These are phyloP conservation scores for Meandrusa payeni DNA, from an alignment of 2,888 invertebrate genomes.

Conservation along the genomic window DNA sequence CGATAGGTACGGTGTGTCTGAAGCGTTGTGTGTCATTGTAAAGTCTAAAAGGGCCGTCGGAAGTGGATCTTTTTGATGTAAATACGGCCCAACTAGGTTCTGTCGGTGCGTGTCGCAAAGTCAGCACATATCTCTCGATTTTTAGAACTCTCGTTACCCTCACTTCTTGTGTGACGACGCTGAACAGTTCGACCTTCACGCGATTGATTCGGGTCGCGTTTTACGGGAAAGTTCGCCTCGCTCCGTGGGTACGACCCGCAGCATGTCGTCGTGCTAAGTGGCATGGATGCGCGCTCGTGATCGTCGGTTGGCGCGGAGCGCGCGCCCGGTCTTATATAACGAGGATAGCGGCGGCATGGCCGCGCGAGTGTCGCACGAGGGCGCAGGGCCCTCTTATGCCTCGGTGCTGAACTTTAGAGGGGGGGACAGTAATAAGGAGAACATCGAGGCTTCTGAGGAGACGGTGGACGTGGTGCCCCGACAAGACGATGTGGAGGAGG, in stretches of 20 bases:
- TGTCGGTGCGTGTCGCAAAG: slow-evolving; percentile 69
- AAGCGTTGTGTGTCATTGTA: slow-evolving; percentile 59
- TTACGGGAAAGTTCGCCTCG: slow-evolving; percentile 51
- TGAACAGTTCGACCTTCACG: slow-evolving; percentile 45
- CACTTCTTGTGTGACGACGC: slow-evolving; percentile 41
- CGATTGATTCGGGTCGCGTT: slow-evolving; percentile 47
- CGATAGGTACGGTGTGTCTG: slow-evolving; percentile 57
- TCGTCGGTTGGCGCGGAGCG: slow-evolving; percentile 79
- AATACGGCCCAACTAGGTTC: slow-evolving; percentile 76
- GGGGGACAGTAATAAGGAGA: slow-evolving; percentile 82
- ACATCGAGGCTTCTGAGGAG: slow-evolving; percentile 69
- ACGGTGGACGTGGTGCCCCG: slow-evolving; percentile 54
- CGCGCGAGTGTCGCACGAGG: slow-evolving; percentile 75
- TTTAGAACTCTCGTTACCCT: slow-evolving; percentile 43
- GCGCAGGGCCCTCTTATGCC: slow-evolving; percentile 85
- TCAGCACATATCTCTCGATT: slow-evolving; percentile 59
- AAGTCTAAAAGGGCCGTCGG: slow-evolving; percentile 66
- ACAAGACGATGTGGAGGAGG: slow-evolving; percentile 64
- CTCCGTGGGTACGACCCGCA: slow-evolving; percentile 67
- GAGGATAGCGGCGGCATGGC: slow-evolving; percentile 78
- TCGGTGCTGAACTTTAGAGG: slow-evolving; percentile 84
- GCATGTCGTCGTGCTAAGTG: slow-evolving; percentile 74
- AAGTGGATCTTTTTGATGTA: slow-evolving; percentile 79
- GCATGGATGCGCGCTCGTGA: slow-evolving; percentile 80
- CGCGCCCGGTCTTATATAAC: slow-evolving; percentile 79